Evolutionary conservation across 2,888 invertebrate species (phyloP), one percentile per base, ranked within the genome.

Genomic region (Hyppa rectilinea): DNA sequence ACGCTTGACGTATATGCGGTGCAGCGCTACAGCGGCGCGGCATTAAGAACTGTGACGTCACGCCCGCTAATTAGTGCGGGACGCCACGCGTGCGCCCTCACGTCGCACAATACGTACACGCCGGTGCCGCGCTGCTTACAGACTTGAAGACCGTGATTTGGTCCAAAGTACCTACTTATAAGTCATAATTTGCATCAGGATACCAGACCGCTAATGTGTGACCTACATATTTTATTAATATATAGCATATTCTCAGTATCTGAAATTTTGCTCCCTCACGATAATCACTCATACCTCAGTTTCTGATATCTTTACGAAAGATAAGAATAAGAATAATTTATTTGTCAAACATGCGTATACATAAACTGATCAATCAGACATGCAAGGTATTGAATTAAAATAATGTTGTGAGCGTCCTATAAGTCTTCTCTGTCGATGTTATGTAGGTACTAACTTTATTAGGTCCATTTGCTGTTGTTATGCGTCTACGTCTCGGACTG

Each of bases 1-100:
- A 59, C 36, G 47, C 38, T 56, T 4, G 12, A 62, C 53, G 26
- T 31, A 58, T 29, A 20, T 23, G 29, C 43, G 17, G 29, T 79
- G 31, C 55, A 56, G 56, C 38, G 34, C 20, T 23, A 40, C 52
- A 40, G 38, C 47, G 12, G 49, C 1, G 23, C 12, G 17, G 45
- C 17, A 5, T 68, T 70, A 75, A 34, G 23, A 66, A 31, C 7
- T 10, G n/a, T 75, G 50, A 76, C 71, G 81, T 78, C 76, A 75
- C 43, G 40, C 29, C 59, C 74, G 71, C 62, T 80, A 82, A 82
- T 82, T 70, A 84, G 71, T 58, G 49, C 62, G 55, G 17, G 60
- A 71, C 65, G 53, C 56, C 61, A 69, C 76, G 66, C 72, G 55
- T 63, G 77, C 76, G 40, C 56, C 69, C 69, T 67, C 63, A 58